Evolutionary conservation across 2,113 vertebrate genomes (phyloP), one percentile per base, ranked within the genome.

Genomic region (Pogona vitticeps): DNA sequence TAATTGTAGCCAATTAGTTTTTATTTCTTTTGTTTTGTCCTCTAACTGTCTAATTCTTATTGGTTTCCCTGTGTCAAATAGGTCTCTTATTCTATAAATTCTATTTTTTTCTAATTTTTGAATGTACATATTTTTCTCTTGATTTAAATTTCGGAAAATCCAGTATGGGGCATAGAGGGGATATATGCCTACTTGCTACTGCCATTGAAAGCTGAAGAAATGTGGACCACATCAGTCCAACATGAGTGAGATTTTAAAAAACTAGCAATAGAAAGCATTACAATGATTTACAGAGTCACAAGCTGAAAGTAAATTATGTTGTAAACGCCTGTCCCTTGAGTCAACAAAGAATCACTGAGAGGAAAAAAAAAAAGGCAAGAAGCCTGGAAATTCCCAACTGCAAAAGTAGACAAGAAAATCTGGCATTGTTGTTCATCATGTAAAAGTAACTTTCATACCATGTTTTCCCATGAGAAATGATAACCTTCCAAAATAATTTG

Each of bases 391-490:
- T 97, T 97, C 97, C 97, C 97, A 97, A 95, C 92, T 96, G 97
- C 95, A 95, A 96, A 98, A 94, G 96, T 97, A 97, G 96, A 98
- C 96, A 97, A 96, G 94, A 96, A 97, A 97, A 97, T 96, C 97
- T 97, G 96, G 96, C 96, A 96, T 96, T 97, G 95, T 97, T 97
- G 97, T 96, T 96, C 95, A 96, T 91, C 94, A 95, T 97, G 95
- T 94, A 97, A 96, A 96, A 97, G 95, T 97, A 96, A 97, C 97
- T 96, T 97, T 96, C 96, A 96, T 96, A 95, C 97, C 96, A 95
- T 95, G 93, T 96, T 94, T 95, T 97, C 97, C 97, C 97, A 97
- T 96, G 97, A 97, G 96, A 98, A 97, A 97, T 96, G 96, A 96
- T 96, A 97, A 96, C 96, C 96, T 96, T 97, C 96, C 96, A 96